Evolutionary conservation across 2,797 vertebrate species (phyloP).

Genomic region (Prionace glauca): DNA sequence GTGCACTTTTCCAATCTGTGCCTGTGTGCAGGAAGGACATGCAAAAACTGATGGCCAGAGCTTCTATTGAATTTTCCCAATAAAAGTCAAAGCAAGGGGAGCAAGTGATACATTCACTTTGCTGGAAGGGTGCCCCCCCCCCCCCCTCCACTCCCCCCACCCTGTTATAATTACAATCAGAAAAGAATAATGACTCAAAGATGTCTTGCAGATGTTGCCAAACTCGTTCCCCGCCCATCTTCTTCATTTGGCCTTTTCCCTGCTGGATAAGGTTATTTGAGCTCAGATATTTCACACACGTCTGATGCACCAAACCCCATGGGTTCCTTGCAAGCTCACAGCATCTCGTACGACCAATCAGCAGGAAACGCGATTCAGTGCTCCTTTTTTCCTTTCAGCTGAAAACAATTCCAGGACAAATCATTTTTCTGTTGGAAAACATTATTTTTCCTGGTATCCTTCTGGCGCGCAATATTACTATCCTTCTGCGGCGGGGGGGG

Average conservation of each 20-base stretch:
- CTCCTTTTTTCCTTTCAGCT: neutral
- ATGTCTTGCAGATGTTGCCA: neutral
- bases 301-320: neutral
- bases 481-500: too few relatives aligned
- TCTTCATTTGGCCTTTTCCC: neutral
- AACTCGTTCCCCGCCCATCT: neutral
- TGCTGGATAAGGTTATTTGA: slow-evolving; percentile 1
- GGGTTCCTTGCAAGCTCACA: neutral
- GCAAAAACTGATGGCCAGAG: neutral
- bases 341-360: neutral
- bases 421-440: neutral
- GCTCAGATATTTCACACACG: slow-evolving; percentile 23
- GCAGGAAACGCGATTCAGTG: neutral
- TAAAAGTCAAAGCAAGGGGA: neutral
- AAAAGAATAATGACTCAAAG: slow-evolving; percentile 25
- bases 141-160: too few relatives aligned
- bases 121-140: neutral
- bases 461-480: neutral
- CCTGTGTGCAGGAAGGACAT: neutral
- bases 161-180: neutral
- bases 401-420: neutral
- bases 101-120: neutral
- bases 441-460: neutral
- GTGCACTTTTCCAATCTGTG: neutral
- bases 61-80: neutral